A percentile compares a stretch with the other conserved stretches of the same genome.
Evolutionary conservation across 2,797 vertebrate genomes (phyloP).

Genomic region (Saguinus oedipus): DNA sequence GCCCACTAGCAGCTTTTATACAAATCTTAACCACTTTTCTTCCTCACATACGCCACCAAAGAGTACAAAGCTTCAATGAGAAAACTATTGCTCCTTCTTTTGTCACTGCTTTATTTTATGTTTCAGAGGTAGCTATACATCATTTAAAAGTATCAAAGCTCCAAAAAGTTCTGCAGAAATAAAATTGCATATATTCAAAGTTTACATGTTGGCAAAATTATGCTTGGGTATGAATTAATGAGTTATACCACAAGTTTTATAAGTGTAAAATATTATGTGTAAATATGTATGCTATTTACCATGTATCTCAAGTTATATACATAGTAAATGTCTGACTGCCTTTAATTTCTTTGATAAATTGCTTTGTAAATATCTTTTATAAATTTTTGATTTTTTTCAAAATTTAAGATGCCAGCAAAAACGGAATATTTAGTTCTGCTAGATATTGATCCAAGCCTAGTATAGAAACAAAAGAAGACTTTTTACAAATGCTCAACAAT

Average conservation of each 20-base stretch:
- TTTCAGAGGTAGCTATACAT: not conserved
- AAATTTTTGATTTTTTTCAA: not conserved
- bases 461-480: not conserved
- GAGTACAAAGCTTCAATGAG: not conserved
- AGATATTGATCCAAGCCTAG: not conserved
- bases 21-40: not conserved
- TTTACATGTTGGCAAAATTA: not conserved
- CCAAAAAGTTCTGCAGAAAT: not conserved
- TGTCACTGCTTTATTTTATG: not conserved
- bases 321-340: not conserved
- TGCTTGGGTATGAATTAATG: not conserved
- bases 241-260: not conserved
- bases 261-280: not conserved
- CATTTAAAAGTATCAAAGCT: not conserved
- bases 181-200: not conserved
- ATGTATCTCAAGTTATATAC: not conserved
- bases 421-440: not conserved
- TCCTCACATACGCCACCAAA: not conserved
- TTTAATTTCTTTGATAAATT: not conserved
- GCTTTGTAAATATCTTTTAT: not conserved
- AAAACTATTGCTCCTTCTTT: not conserved
- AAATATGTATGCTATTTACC: not conserved
- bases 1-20: not conserved
- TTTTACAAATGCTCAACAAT: not conserved
- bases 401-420: not conserved